A percentile compares a stretch with the other conserved stretches of the same genome.
phyloP scores from a whole-genome alignment of 2,113 vertebrate genomes.

The Oostethus manadensis region DNA sequence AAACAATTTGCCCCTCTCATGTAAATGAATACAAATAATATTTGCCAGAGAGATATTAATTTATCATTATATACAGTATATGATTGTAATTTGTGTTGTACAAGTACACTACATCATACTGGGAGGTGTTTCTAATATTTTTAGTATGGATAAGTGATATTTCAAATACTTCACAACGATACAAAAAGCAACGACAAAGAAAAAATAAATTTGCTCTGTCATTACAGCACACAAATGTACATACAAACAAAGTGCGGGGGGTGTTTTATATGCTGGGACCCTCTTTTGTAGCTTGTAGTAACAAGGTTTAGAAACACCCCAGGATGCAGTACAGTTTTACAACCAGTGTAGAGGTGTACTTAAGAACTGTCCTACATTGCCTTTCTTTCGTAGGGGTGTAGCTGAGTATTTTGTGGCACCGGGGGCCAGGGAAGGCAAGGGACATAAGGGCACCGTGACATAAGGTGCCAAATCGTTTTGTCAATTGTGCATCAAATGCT shows the following conservation, averaged over 20 bases:
- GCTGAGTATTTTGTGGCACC: too few species aligned
- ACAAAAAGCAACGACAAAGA: too few species aligned
- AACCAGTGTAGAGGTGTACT: neutral
- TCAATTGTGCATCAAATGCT: neutral
- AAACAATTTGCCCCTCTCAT: neutral
- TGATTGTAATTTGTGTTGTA: neutral
- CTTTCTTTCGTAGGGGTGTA: too few species aligned
- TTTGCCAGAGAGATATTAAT: neutral
- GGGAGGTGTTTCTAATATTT: too few species aligned
- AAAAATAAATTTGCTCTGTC: too few species aligned
- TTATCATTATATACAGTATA: slow-evolving; percentile 1
- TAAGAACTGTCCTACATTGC: too few species aligned
- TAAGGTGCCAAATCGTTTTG: neutral
- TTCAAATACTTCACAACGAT: neutral
- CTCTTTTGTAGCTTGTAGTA: too few species aligned
- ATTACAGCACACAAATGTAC: too few species aligned
- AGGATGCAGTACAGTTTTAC: neutral
- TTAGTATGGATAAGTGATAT: neutral
- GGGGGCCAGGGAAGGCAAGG: neutral
- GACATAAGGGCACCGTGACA: neutral
- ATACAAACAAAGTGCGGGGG: too few species aligned
- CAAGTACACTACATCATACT: neutral
- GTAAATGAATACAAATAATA: neutral
- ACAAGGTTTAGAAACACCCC: neutral
- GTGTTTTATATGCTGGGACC: too few species aligned